These are phyloP conservation scores for Alviniconcha strummeri DNA, from an alignment of 2,888 invertebrate genomes.

Conservation along the genomic window DNA sequence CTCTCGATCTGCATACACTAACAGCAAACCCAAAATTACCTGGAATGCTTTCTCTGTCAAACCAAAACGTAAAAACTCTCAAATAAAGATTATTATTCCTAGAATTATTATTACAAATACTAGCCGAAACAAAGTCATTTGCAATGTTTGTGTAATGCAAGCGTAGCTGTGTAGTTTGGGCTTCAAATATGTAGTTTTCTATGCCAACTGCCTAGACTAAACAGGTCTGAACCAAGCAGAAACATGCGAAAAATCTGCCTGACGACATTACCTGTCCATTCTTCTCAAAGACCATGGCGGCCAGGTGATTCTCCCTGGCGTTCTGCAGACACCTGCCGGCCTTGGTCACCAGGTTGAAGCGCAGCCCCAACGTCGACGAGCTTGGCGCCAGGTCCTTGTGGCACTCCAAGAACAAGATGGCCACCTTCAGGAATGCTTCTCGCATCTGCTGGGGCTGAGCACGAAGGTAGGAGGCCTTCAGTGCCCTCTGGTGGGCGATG, in stretches of 20 bases:
- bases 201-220: too few relatives aligned
- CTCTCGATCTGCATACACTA: too few relatives aligned
- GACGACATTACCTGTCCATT: constrained; percentile 49
- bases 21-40: too few relatives aligned
- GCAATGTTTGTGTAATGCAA: too few relatives aligned
- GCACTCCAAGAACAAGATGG: constrained; percentile 57
- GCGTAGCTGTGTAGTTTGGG: too few relatives aligned
- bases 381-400: constrained; percentile 33
- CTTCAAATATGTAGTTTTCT: too few relatives aligned
- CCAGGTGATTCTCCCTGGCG: constrained; percentile 53
- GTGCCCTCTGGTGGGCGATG: constrained; percentile 58
- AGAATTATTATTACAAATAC: neutral
- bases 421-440: constrained; percentile 57
- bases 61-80: too few relatives aligned
- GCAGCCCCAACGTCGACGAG: neutral
- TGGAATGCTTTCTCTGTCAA: too few relatives aligned
- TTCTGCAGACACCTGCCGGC: constrained; percentile 60
- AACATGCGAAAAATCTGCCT: too few relatives aligned
- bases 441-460: constrained; percentile 54
- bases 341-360: constrained; percentile 42
- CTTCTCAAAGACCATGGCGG: constrained; percentile 57
- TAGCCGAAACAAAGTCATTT: too few relatives aligned
- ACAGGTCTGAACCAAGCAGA: too few relatives aligned
- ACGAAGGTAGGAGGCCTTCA: constrained; percentile 52
- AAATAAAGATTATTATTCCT: too few relatives aligned